Evolutionary conservation across 2,113 vertebrate genomes (phyloP).

Genomic region (Callithrix jacchus): DNA sequence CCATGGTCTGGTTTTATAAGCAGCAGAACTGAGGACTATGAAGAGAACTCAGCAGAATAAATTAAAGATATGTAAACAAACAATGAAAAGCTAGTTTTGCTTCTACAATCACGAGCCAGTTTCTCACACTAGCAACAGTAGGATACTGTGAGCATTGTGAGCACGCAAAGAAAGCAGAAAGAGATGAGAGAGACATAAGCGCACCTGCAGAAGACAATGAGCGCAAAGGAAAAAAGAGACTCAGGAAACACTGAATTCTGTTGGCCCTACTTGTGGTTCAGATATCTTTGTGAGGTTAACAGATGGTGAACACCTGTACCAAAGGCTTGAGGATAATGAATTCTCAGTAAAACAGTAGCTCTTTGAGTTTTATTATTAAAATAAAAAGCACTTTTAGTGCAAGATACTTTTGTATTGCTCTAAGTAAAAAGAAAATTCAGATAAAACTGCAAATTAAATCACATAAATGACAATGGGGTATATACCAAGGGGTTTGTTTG

Average conservation of each 20-base stretch:
- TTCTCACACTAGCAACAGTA: constrained; percentile 68
- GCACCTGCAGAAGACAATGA: constrained; percentile 60
- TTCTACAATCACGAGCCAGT: constrained; percentile 31
- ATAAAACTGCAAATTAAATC: constrained; percentile 5
- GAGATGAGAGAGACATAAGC: neutral
- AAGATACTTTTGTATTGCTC: constrained; percentile 12
- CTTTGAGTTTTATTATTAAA: constrained; percentile 39
- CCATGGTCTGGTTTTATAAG: constrained; percentile 52
- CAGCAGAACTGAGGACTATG: constrained; percentile 1
- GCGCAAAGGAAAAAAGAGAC: neutral
- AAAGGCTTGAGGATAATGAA: constrained; percentile 1
- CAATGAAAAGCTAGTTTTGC: constrained; percentile 64
- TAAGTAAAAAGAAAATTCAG: constrained; percentile 44
- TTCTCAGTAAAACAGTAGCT: constrained; percentile 9
- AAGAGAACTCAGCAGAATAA: constrained; percentile 39
- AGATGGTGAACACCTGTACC: constrained; percentile 31
- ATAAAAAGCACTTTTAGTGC: neutral
- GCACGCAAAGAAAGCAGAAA: constrained; percentile 21
- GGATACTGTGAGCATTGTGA: constrained; percentile 49
- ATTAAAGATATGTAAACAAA: constrained; percentile 56
- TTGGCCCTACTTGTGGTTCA: constrained; percentile 14
- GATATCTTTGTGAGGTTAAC: neutral
- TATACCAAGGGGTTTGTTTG: neutral
- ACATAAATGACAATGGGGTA: neutral
- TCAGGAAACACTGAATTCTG: constrained; percentile 9